phyloP scores from a whole-genome alignment of 2,113 vertebrate genomes.

The Arvicanthis niloticus region DNA sequence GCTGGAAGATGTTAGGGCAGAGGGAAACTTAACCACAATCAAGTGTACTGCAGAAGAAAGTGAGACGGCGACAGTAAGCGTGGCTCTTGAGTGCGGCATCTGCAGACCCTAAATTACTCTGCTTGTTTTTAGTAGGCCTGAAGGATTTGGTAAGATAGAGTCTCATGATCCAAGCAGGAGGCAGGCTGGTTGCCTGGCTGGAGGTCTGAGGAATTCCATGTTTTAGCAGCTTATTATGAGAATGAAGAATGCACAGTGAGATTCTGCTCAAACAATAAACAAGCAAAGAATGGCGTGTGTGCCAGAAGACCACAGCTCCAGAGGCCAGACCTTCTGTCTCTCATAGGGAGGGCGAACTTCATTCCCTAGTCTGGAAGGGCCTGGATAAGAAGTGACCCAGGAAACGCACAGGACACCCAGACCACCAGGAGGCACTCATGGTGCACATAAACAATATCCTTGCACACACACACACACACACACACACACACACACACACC shows the following conservation, averaged over 20 bases:
- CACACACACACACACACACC: rapidly evolving
- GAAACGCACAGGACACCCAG: neutral
- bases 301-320: too few species aligned
- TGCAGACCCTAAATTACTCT: rapidly evolving
- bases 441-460: neutral
- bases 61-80: rapidly evolving
- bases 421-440: neutral
- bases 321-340: neutral
- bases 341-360: rapidly evolving
- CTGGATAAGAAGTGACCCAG: neutral
- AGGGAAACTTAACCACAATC: neutral
- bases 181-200: too few species aligned
- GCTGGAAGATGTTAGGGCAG: too few species aligned
- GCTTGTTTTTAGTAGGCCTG: neutral
- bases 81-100: rapidly evolving
- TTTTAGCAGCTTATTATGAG: neutral
- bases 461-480: rapidly evolving
- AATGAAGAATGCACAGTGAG: neutral
- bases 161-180: neutral
- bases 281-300: neutral
- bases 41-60: neutral
- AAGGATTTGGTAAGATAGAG: neutral
- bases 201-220: neutral
- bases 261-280: neutral
- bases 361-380: neutral